Conservation (phyloP, 2,797 vertebrate genomes). For the Allobates femoralis region DNA sequence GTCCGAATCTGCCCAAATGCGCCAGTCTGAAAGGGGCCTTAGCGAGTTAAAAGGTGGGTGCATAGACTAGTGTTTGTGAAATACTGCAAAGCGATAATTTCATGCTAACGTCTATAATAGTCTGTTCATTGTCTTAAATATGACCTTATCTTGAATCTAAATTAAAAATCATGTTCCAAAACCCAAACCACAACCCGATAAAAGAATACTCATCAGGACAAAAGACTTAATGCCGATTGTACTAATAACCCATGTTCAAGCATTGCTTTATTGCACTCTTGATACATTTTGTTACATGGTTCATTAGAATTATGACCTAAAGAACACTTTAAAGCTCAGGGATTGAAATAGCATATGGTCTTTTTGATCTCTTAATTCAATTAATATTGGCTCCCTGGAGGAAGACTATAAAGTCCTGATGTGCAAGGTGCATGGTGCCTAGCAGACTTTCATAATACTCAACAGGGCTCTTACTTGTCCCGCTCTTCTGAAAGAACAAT, state of each 20-base stretch:
- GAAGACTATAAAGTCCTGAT: neutral
- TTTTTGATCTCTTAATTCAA: constrained; percentile 12
- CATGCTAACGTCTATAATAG: neutral
- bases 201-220: neutral
- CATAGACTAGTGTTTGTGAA: neutral
- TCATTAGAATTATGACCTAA: constrained; percentile 27
- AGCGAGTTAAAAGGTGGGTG: neutral
- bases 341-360: constrained; percentile 2
- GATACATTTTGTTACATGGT: neutral
- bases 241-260: neutral
- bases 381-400: constrained; percentile 11
- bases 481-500: neutral
- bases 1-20: no score
- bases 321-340: neutral
- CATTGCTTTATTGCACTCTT: neutral
- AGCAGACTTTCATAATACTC: neutral
- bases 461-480: neutral
- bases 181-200: neutral
- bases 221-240: neutral
- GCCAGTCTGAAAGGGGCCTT: no score
- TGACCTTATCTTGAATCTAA: neutral
- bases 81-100: neutral
- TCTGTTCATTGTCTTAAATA: neutral
- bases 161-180: neutral
- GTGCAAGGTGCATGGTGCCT: constrained; percentile 1